A percentile compares a stretch with the other conserved stretches of the same genome.
phyloP scores from a whole-genome alignment of 2,888 invertebrate genomes.

The Synergus itoensis region DNA sequence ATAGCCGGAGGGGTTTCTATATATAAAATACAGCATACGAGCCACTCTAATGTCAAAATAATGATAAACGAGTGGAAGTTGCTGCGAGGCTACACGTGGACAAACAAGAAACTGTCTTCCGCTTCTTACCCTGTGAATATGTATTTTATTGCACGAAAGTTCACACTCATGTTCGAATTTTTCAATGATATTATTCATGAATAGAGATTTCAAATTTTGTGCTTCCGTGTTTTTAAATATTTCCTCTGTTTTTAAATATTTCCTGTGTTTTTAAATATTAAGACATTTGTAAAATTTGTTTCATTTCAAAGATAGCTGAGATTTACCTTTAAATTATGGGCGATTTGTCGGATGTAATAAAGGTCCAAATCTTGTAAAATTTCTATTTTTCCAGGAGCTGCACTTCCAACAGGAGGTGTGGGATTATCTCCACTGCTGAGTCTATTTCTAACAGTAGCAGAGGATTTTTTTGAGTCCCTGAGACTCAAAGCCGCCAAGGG shows the following conservation, averaged over 20 bases:
- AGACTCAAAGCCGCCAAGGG: conserved; percentile 78
- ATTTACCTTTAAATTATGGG: conserved; percentile 80
- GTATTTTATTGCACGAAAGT: conserved; percentile 1
- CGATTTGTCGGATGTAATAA: conserved; percentile 80
- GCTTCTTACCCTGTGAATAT: neutral
- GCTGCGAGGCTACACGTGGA: neutral
- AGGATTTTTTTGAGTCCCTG: conserved; percentile 69
- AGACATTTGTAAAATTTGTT: too few relatives aligned
- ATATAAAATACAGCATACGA: neutral
- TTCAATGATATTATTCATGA: neutral
- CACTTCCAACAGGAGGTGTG: conserved; percentile 42
- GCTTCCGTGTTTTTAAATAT: neutral
- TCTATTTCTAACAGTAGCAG: conserved; percentile 66
- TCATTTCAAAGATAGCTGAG: neutral
- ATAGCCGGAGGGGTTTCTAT: neutral
- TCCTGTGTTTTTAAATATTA: too few relatives aligned
- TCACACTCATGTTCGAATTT: neutral
- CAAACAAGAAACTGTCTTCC: conserved; percentile 32
- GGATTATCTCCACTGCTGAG: conserved; percentile 67
- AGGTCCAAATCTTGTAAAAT: conserved; percentile 80
- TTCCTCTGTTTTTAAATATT: too few relatives aligned
- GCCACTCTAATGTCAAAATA: neutral
- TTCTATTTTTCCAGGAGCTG: conserved; percentile 76
- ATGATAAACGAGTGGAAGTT: conserved; percentile 10
- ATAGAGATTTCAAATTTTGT: neutral